These are phyloP conservation scores for Dicentrarchus labrax DNA, from an alignment of 2,113 vertebrate genomes.

Conservation along the genomic window DNA sequence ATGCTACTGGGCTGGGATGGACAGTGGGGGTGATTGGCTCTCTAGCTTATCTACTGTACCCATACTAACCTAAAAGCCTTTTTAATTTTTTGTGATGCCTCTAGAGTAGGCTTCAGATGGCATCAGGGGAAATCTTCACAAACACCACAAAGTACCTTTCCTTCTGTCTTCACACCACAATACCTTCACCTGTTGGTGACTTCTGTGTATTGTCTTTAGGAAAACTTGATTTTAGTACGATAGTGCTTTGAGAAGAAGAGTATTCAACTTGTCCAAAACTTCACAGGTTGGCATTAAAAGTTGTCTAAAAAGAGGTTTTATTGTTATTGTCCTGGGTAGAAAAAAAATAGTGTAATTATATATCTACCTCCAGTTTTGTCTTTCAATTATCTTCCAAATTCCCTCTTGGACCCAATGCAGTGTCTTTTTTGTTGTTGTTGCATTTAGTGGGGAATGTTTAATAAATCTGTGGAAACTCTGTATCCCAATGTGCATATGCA, in stretches of 20 bases:
- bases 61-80: slow-evolving; percentile 58
- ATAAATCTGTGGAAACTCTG: slow-evolving; percentile 49
- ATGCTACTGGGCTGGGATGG: slow-evolving; percentile 69
- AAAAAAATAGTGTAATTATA: too few relatives aligned
- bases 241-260: not conserved
- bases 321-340: not conserved
- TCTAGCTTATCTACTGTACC: slow-evolving; percentile 51
- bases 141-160: slow-evolving; percentile 1
- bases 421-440: not conserved
- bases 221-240: not conserved
- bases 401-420: not conserved
- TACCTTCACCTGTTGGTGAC: slow-evolving; percentile 8
- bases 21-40: slow-evolving; percentile 50
- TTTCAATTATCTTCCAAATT: slow-evolving; percentile 39
- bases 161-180: slow-evolving; percentile 13
- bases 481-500: slow-evolving; percentile 64
- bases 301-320: not conserved
- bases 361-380: slow-evolving; percentile 21
- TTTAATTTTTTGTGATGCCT: slow-evolving; percentile 25
- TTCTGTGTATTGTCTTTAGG: slow-evolving; percentile 2
- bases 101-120: slow-evolving; percentile 13
- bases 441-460: slow-evolving; percentile 50
- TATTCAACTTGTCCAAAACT: not conserved
- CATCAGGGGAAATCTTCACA: slow-evolving; percentile 8
- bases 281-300: not conserved